Percentiles rank a stretch among this genome's conserved stretches.
These are phyloP conservation scores for Heptranchias perlo DNA, from an alignment of 2,113 vertebrate species.

Conservation along the genomic window DNA sequence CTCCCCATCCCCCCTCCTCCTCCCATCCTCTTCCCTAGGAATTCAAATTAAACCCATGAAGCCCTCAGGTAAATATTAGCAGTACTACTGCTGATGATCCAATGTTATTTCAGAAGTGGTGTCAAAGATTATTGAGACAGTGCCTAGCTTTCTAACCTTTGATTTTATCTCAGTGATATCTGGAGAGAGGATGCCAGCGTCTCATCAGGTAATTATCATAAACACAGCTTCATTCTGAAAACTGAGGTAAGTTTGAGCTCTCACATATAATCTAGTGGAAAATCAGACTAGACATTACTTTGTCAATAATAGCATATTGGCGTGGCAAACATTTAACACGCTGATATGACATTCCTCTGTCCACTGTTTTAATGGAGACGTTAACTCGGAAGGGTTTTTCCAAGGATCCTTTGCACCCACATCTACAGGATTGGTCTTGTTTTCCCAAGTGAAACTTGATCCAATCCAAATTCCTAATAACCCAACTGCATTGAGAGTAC, in stretches of 20 bases:
- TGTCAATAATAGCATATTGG: background rate
- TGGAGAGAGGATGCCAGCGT: background rate
- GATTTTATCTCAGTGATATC: slow-evolving; percentile 22
- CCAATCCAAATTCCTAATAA: background rate
- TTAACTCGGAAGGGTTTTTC: background rate
- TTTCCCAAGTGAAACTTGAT: background rate
- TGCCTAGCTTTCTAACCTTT: background rate
- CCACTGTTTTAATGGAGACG: background rate
- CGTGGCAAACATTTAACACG: background rate
- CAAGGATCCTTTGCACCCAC: background rate
- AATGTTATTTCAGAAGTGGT: slow-evolving; percentile 28
- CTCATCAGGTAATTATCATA: slow-evolving; percentile 9
- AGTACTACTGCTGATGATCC: background rate
- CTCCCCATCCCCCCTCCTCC: background rate
- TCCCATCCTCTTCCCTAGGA: background rate
- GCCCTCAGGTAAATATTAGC: slow-evolving; percentile 21
- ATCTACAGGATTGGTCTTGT: background rate
- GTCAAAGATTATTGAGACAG: slow-evolving; percentile 18
- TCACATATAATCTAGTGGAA: background rate
- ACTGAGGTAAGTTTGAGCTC: background rate
- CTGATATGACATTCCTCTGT: background rate
- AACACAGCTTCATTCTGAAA: background rate
- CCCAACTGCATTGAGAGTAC: background rate
- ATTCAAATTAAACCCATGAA: slow-evolving; percentile 6
- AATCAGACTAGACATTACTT: background rate